Base-by-base conservation (phyloP, 2,888 invertebrate genomes). In the Palloptera scutellata region DNA sequence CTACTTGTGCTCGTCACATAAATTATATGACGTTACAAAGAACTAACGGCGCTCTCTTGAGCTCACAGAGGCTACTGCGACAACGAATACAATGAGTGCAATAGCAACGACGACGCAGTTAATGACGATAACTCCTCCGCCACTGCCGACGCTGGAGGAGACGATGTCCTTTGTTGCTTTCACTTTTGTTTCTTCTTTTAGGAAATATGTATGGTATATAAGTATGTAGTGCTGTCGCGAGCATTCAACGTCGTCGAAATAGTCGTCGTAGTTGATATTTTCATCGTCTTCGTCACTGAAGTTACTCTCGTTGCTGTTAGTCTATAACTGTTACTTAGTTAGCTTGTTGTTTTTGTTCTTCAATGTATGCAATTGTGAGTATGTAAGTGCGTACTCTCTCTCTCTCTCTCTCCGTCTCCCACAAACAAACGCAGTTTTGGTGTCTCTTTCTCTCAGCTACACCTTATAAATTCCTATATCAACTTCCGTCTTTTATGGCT, bases 401-500 rank as follows among this genome's bases (percentile, higher is more conserved):
- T 17, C 48, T 48, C 51, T 40, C 54, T 15, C 40, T 20, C 12
- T 40, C 17, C 57, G 60, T 68, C 69, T 70, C 70, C 57, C 45
- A 4, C 41, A 48, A 8, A 20, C n/a, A n/a, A n/a, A n/a, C n/a
- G n/a, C n/a, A n/a, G n/a, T n/a, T n/a, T n/a, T n/a, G 10, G 62
- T 64, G 68, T 64, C 63, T 68, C 30, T n/a, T n/a, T n/a, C n/a
- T n/a, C n/a, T n/a, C n/a, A n/a, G n/a, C n/a, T n/a, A n/a, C n/a
- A n/a, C n/a, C n/a, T n/a, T n/a, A 8, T n/a, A 12, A n/a, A 61
- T 66, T 64, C 71, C 69, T 68, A 71, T 61, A 67, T 69, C 54
- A 70, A 79, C 78, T 80, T 80, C 80, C 80, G 79, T 78, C 72
- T 72, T 75, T 70, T 74, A 70, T 70, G 62, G 77, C 78, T 82